Conservation (phyloP, 1,140 invertebrate genomes). For the Brachionus rubens region DNA sequence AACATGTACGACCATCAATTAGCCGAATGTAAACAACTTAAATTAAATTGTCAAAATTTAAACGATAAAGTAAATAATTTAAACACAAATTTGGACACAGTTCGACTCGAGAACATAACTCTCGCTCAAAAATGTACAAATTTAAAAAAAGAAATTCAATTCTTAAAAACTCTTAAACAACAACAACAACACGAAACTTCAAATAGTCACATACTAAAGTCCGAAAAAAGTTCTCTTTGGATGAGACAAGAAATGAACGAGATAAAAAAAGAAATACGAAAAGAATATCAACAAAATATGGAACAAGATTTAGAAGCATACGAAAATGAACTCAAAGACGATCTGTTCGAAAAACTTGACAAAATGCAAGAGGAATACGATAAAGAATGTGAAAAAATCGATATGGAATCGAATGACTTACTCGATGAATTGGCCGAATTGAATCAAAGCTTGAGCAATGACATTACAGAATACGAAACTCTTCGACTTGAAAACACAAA, state of each 20-base stretch:
- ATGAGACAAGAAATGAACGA: not conserved
- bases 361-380: not conserved
- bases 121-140: not conserved
- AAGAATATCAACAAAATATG: not conserved
- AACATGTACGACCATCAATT: not conserved
- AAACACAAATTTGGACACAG: slow-evolving; percentile 9
- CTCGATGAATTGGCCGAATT: not conserved
- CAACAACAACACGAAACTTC: not conserved
- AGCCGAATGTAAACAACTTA: not conserved
- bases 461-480: not conserved
- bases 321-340: not conserved
- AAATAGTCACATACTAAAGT: not conserved
- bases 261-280: not conserved
- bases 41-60: not conserved
- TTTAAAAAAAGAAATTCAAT: not conserved
- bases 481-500: not conserved
- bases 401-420: not conserved
- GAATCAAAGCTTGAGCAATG: not conserved
- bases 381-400: slow-evolving; percentile 8
- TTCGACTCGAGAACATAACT: not conserved
- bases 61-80: not conserved
- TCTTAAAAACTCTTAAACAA: not conserved
- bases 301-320: not conserved
- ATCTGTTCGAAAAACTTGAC: not conserved
- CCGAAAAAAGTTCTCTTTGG: no score